Evolutionary conservation across 2,113 vertebrate genomes (phyloP), one percentile per base, ranked within the genome.

Genomic region (Corydoras maculifer): DNA sequence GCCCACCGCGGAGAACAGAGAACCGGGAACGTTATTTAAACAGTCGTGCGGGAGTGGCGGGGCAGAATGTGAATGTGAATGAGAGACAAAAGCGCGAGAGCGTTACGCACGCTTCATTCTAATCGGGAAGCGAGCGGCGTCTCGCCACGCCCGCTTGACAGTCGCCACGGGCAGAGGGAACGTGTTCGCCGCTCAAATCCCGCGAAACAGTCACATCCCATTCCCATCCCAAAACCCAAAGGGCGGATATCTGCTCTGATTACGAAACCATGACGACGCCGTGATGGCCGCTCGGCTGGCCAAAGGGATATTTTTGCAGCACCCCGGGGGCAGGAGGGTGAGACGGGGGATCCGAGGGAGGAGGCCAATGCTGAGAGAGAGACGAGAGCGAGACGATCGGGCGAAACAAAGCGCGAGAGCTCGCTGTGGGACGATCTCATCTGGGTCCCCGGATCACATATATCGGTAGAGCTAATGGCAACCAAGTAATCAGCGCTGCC

Each of bases 1-100:
- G 49, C n/a, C 65, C 59, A 70, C 58, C 50, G 29, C 64, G 9
- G 55, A 65, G 64, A 61, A 75, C 18, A 63, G 14, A 68, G 63
- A 43, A 10, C 58, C 73, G 60, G 68, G 58, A 71, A 69, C 72
- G 69, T 78, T 78, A 75, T 78, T 78, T 75, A 78, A 78, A 73
- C 77, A 75, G 69, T 72, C 35, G 29, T 65, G 61, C 70, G 66
- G 68, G 65, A 35, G 32, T 10, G 55, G 77, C 62, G 72, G 65
- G 31, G 35, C 62, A 69, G 69, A 69, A 78, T 75, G 62, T 68
- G 11, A 72, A 76, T 76, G 59, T 73, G 61, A 49, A 65, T 74
- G 61, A 51, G 64, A 31, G 50, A 62, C 3, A 35, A 69, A 30
- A 69, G 70, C 53, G 31, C 55, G 54, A 35, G 58, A 50, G 65